Evolutionary conservation across 2,888 invertebrate species (phyloP), one percentile per base, ranked within the genome.

Genomic region (Trissolcus japonicus): DNA sequence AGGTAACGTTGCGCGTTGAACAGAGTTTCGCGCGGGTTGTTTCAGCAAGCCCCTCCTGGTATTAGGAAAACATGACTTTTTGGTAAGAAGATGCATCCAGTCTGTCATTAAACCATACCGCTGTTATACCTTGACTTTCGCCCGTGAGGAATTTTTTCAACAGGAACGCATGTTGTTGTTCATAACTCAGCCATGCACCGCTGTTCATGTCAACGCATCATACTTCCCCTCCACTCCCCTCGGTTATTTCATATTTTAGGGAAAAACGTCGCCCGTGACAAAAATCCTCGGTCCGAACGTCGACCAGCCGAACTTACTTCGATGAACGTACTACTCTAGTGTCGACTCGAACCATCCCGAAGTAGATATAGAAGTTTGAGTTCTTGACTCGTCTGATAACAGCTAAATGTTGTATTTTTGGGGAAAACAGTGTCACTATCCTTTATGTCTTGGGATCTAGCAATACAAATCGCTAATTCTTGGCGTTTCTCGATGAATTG

Each of bases 101-200:
- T 59, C 75, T 55, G 75, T 75, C 62, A 66, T 83, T 83, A 79
- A 84, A 80, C 85, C 86, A 83, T 84, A 85, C 83, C 76, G 61
- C 63, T 83, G 83, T 86, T 86, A 86, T 86, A 85, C 85, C 86
- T 86, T 86, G 87, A 88, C 87, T 87, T 86, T 88, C 87, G 88
- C 86, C 87, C 87, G 86, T 87, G 88, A 88, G 88, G 88, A 88
- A 88, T 88, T 88, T 88, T 88, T 88, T 88, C 87, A 88, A 86
- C 88, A 88, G 88, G 88, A 86, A 87, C 87, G 88, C 88, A 88
- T 88, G 86, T 78, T 88, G 85, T 77, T 77, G 73, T 63, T 79
- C 61, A 83, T 80, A 84, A 83, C 81, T 80, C 79, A 78, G 66
- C 80, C 83, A 48, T 63, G 66, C 67, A 82, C 79, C 82, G 82